Evolutionary conservation across 2,797 vertebrate genomes (phyloP), one percentile per base, ranked within the genome.

Genomic region (Champsocephalus gunnari): DNA sequence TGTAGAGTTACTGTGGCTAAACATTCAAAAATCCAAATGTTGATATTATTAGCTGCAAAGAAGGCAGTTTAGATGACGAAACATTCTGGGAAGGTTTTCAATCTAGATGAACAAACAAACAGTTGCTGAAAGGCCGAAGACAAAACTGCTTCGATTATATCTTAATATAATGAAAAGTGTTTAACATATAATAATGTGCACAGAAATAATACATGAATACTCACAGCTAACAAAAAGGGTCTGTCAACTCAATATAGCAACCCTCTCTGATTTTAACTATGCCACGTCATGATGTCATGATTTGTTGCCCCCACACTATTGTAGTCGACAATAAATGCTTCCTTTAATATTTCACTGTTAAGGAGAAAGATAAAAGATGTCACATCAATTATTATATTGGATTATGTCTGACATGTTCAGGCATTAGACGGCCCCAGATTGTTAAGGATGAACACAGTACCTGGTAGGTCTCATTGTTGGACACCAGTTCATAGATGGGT

Each of bases 391-490:
- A 11, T 6, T 53, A 21, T 53, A 53, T 53, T 53, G 16, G 17
- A 21, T 13, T 70, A 5, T 10, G 4, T 17, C 1, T 24, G 17
- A 70, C 43, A 28, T 1, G 65, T 65, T 50, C 53, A 71, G 41
- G 59, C 41, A 44, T 19, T 14, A 54, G 17, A 48, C 60, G 9
- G 56, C 8, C 43, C 5, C 9, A 45, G 55, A 38, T 5, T 44
- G 16, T 51, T 21, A 13, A 38, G 12, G 32, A 43, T 9, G 41
- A 55, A 34, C 41, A n/a, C 2, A 0, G 13, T 16, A 80, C 98
- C 96, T 97, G 95, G 89, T 97, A 98, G 5, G 98, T 99, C 87
- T 98, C 96, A 17, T 96, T 96, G 95, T 98, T 98, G 90, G 96
- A 96, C 84, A 99, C 96, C 83, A 99, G 89, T 61, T 99, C 98